Percentiles rank a stretch among this genome's conserved stretches.
phyloP scores from a whole-genome alignment of 2,113 vertebrate species.

The Pitta sordida region DNA sequence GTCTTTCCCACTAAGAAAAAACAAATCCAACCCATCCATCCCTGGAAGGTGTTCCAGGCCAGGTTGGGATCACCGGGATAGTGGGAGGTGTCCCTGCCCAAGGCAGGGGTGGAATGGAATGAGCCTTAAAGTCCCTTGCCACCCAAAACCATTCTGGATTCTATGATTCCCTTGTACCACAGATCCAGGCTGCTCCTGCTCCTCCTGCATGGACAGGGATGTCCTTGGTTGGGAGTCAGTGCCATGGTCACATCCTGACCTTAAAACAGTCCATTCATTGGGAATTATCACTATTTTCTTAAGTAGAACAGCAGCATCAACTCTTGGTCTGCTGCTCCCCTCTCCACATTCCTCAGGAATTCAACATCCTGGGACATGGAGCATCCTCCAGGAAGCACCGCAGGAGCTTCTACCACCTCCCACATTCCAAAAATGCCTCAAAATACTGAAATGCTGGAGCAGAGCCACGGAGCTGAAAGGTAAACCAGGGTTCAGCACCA shows the following conservation, averaged over 20 bases:
- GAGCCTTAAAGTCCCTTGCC: not conserved
- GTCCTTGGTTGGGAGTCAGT: not conserved
- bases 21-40: not conserved
- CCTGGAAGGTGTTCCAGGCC: too few relatives aligned
- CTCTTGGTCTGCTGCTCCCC: fast-evolving
- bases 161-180: not conserved
- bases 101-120: not conserved
- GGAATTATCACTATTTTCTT: not conserved
- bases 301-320: not conserved
- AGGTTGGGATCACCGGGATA: not conserved
- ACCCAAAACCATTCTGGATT: not conserved
- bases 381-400: not conserved
- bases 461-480: not conserved
- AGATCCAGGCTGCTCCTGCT: not conserved
- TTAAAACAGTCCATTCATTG: not conserved
- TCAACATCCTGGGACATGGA: fast-evolving
- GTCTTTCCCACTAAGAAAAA: not conserved
- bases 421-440: fast-evolving
- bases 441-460: not conserved
- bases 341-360: not conserved
- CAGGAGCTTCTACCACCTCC: not conserved
- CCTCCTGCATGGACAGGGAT: not conserved
- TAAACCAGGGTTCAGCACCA: not conserved
- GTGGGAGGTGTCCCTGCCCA: not conserved
- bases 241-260: not conserved